Conservation (phyloP, 2,113 vertebrate species). For the Neoarius graeffei region DNA sequence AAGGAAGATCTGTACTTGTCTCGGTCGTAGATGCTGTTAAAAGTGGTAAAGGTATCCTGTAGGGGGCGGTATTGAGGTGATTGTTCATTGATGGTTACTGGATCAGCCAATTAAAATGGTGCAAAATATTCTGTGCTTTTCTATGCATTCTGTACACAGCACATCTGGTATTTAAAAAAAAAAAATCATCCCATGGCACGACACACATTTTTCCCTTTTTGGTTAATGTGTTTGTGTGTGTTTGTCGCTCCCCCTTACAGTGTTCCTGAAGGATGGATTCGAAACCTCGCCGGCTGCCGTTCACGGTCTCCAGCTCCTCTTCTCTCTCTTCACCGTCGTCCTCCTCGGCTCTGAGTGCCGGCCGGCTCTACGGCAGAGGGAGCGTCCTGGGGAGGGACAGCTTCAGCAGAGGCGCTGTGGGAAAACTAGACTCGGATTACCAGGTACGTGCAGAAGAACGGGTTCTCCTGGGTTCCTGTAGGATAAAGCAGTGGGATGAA, state of each 20-base stretch:
- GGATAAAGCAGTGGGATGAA: not conserved
- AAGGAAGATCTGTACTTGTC: no score
- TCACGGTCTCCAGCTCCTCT: constrained; percentile 77
- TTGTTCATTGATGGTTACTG: no score
- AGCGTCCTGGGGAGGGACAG: constrained; percentile 74
- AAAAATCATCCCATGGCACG: no score
- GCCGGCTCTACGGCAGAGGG: constrained; percentile 70
- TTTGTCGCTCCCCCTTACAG: constrained; percentile 1
- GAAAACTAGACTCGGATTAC: constrained; percentile 82
- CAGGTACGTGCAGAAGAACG: constrained; percentile 74
- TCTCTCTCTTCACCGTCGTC: constrained; percentile 61
- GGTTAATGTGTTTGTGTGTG: not conserved
- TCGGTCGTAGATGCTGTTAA: no score
- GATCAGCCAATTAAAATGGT: no score
- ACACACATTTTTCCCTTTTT: no score
- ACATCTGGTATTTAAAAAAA: no score
- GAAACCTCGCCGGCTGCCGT: constrained; percentile 86
- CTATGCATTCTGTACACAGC: no score
- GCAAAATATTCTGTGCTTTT: no score
- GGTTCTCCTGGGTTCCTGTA: not conserved
- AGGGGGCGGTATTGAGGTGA: no score
- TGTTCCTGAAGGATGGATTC: constrained; percentile 83
- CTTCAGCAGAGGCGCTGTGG: constrained; percentile 76
- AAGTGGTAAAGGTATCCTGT: no score
- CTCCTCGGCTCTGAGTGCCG: constrained; percentile 62